Base-by-base conservation (phyloP, 2,888 invertebrate genomes). In the Leucania comma region DNA sequence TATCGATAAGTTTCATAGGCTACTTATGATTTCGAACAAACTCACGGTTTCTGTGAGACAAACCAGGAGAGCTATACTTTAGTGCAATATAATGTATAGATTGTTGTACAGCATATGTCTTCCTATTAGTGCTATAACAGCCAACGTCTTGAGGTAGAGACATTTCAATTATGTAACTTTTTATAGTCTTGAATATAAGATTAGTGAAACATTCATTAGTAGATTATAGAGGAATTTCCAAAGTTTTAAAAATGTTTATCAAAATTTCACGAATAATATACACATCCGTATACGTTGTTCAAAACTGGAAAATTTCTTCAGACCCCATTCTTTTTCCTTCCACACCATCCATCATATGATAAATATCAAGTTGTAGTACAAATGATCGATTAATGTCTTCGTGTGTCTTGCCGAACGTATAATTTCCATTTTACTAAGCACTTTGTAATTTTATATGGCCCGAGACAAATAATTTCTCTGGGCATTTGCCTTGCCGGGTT, bases 361-460 rank as follows among this genome's bases (percentile, higher is more conserved):
- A 83, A 91, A 90, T 85, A 93, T 90, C 68, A 94, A 87, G 86
- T 90, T 92, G 75, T 90, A 89, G 78, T 92, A 93, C 70, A 94
- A 86, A 83, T 91, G 91, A 87, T 93, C 91, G 82, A 93, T 93
- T 80, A 94, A 88, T 51, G 82, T 85, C 75, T 85, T 89, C 14
- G 92, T 92, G 69, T 93, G 88, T 84, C 87, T 90, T 22, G 90
- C 90, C 59, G 93, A 88, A 78, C 86, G 90, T 72, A 90, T 78
- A 78, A 93, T 91, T 91, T 94, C 93, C 93, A 93, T 94, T 87
- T 86, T 86, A 75, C 72, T 71, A 61, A 85, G 73, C 75, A 87
- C 85, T 86, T 84, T 85, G 68, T 77, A 87, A 88, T 88, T 89
- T 87, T 85, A 79, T 86, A 79, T 72, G 29, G 69, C 72, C 73